Conservation (phyloP, 2,888 invertebrate species). For the Biston betularia region DNA sequence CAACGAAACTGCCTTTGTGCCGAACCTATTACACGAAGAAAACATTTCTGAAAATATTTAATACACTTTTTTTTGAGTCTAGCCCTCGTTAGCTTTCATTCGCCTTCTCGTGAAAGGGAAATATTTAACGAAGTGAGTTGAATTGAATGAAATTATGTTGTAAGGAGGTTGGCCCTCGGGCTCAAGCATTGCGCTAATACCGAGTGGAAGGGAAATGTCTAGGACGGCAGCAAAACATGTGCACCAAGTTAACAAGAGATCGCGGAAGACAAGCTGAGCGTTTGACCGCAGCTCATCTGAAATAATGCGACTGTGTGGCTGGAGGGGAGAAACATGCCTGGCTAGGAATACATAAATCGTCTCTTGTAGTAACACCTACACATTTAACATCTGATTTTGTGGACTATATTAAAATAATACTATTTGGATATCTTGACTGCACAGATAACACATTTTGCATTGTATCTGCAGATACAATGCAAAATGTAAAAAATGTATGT, state of each 20-base stretch:
- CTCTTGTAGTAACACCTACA: no score
- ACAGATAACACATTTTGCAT: no score
- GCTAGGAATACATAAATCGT: no score
- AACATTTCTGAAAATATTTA: conserved; percentile 32
- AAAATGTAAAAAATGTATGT: no score
- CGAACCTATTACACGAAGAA: conserved; percentile 23
- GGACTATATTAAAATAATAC: no score
- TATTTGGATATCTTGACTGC: no score
- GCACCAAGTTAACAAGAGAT: background rate
- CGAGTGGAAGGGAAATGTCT: background rate
- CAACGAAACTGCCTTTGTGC: conserved; percentile 26
- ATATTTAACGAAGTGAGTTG: conserved; percentile 15
- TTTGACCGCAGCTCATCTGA: no score
- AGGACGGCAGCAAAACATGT: background rate
- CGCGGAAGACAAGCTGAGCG: no score
- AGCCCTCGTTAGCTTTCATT: conserved; percentile 21
- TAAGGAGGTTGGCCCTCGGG: conserved; percentile 4
- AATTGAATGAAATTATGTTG: conserved; percentile 10
- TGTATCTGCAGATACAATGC: no score
- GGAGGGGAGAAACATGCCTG: no score
- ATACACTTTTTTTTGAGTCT: conserved; percentile 23
- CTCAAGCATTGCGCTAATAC: background rate
- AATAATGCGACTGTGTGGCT: no score
- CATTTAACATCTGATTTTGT: no score
- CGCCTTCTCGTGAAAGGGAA: conserved; percentile 19